Evolutionary conservation across 2,888 invertebrate genomes (phyloP), one percentile per base, ranked within the genome.

Genomic region (Phrixothrix hirtus): DNA sequence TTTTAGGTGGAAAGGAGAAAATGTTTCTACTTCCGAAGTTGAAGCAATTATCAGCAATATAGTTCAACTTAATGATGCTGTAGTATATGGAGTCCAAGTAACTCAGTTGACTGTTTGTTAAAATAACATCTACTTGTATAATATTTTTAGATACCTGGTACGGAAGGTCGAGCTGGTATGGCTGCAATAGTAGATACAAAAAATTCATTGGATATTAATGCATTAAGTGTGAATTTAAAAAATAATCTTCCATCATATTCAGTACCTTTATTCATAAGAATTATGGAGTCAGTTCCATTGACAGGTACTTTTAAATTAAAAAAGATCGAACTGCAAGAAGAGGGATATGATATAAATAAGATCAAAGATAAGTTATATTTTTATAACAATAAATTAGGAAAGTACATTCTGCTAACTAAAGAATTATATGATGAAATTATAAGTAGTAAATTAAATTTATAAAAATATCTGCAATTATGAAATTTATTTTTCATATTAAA

Each of bases 21-120:
- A 98, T 73, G 95, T 98, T 1, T 89, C 96, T 48, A 97, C 97
- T 1, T 87, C 89, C 0, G 98, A 98, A 78, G 93, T 98, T 12
- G 97, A 98, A 77, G 88, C 89, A 44, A 87, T 92, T 6, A 83
- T 97, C 59, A 89, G 88, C 55, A 88, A 88, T 46, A 81, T 87
- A 16, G 78, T 90, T 38, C 83, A 83, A 1, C 81, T 92, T 52
- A 83, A 84, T 55, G 75, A 76, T 61, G 88, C 88, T 56, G 88
- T 88, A 1, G 95, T 95, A 0, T 97, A 93, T 70, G 97, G 97
- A 0, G 95, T 97, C 0, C 86, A 92, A 77, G 89, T 96, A 69
- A 25, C n/a, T n/a, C n/a, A n/a, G n/a, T n/a, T n/a, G n/a, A n/a
- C n/a, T n/a, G n/a, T n/a, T 21, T 5, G 25, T 21, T 21, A 21